phyloP scores from a whole-genome alignment of 2,888 invertebrate genomes.

The Adineta ricciae region DNA sequence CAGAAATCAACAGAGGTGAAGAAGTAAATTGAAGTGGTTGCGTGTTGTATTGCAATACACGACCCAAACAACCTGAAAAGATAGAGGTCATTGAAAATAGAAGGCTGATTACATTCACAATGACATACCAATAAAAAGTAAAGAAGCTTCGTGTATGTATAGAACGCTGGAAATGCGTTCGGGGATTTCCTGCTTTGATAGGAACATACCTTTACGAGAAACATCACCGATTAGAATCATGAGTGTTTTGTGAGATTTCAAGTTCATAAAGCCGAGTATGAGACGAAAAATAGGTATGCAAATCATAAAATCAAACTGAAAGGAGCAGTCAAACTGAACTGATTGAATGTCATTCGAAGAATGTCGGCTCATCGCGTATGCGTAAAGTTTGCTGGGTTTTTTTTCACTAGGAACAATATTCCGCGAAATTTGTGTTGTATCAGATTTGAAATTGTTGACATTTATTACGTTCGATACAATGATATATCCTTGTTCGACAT shows the following conservation, averaged over 20 bases:
- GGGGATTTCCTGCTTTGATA: background rate
- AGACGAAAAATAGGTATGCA: background rate
- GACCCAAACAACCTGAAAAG: background rate
- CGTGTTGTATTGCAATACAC: background rate
- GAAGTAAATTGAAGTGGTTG: background rate
- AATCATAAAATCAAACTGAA: background rate
- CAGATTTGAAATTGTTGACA: background rate
- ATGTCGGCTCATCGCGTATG: background rate
- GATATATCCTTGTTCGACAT: background rate
- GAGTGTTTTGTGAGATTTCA: background rate
- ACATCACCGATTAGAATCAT: slow-evolving; percentile 6
- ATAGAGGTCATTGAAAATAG: background rate
- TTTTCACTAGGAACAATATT: background rate
- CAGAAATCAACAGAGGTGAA: background rate
- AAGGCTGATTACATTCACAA: background rate
- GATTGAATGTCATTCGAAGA: background rate
- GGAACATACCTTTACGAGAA: background rate
- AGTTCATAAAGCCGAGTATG: background rate
- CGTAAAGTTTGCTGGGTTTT: background rate
- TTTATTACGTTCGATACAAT: background rate
- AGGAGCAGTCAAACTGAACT: background rate
- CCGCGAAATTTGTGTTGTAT: no score
- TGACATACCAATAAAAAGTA: background rate
- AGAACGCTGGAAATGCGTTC: background rate
- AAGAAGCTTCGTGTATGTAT: background rate